Percentiles rank a stretch among this genome's conserved stretches.
phyloP scores from a whole-genome alignment of 2,888 invertebrate genomes.

The Bombyx huttoni region DNA sequence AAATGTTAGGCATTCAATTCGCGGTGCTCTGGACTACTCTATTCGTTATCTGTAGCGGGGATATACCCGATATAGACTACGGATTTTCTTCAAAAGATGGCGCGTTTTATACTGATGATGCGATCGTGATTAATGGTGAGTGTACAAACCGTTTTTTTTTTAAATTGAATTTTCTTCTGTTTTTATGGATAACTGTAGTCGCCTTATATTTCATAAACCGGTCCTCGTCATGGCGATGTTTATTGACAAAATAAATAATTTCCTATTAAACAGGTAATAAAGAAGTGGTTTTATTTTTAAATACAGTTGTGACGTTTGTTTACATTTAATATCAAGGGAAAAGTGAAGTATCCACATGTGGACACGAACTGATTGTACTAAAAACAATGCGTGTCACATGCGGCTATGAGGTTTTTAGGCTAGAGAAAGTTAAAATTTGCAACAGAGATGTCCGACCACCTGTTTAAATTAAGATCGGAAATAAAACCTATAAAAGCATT shows the following conservation, averaged over 20 bases:
- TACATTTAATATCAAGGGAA: constrained; percentile 10
- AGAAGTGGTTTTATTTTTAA: neutral
- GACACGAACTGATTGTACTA: constrained; percentile 25
- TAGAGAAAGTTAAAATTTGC: constrained; percentile 68
- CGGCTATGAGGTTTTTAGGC: constrained; percentile 64
- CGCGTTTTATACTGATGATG: constrained; percentile 58
- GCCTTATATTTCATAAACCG: too few relatives aligned
- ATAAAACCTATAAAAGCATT: neutral
- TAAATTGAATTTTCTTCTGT: neutral
- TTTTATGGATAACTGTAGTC: neutral
- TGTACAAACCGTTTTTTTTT: neutral
- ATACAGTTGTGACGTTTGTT: neutral
- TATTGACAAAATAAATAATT: too few relatives aligned
- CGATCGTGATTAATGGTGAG: constrained; percentile 65
- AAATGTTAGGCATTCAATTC: constrained; percentile 38
- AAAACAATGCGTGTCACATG: constrained; percentile 52
- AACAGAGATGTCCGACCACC: constrained; percentile 41
- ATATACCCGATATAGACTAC: constrained; percentile 28
- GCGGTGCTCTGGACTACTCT: constrained; percentile 35
- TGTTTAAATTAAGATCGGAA: constrained; percentile 11
- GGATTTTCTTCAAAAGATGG: constrained; percentile 55
- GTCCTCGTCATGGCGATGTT: too few relatives aligned
- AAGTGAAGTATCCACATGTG: constrained; percentile 24
- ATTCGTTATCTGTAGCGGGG: constrained; percentile 34
- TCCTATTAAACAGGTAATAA: neutral